These are phyloP conservation scores for Apocheima hispidaria DNA, from an alignment of 2,888 invertebrate species.

Conservation along the genomic window DNA sequence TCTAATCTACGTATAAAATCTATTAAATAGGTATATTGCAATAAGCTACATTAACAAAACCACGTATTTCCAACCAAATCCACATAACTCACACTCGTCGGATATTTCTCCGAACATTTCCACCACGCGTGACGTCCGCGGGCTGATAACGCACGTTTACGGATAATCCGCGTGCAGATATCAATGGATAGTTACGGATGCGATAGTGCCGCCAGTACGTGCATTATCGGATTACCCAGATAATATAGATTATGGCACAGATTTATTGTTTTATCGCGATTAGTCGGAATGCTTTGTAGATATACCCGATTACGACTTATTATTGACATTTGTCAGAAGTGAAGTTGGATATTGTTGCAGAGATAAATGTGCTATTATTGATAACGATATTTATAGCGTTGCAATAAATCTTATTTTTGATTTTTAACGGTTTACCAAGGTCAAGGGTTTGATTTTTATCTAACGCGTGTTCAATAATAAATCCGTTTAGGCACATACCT, in stretches of 20 bases:
- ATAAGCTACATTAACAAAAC: constrained; percentile 1
- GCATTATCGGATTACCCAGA: constrained; percentile 70
- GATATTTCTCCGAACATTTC: constrained; percentile 28
- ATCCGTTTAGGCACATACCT: too few species aligned
- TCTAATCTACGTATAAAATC: not conserved
- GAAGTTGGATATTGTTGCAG: constrained; percentile 32
- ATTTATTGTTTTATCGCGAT: constrained; percentile 73
- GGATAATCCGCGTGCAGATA: constrained; percentile 60
- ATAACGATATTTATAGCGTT: constrained; percentile 34
- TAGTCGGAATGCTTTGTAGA: constrained; percentile 66
- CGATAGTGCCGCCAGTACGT: constrained; percentile 64
- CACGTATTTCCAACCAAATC: constrained; percentile 13
- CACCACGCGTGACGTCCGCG: constrained; percentile 47
- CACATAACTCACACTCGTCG: constrained; percentile 14
- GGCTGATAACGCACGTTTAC: constrained; percentile 54
- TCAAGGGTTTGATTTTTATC: constrained; percentile 26
- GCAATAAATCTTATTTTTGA: constrained; percentile 28
- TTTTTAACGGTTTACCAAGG: constrained; percentile 11
- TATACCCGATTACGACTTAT: constrained; percentile 33
- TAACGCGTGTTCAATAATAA: constrained; percentile 18
- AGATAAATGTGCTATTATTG: constrained; percentile 18
- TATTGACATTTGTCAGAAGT: constrained; percentile 2
- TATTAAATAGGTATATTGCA: not conserved
- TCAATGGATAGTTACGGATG: constrained; percentile 48
- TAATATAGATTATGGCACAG: constrained; percentile 67